Percentiles rank a stretch among this genome's conserved stretches.
Conservation (phyloP, 2,113 vertebrate genomes). For the Lophius piscatorius region DNA sequence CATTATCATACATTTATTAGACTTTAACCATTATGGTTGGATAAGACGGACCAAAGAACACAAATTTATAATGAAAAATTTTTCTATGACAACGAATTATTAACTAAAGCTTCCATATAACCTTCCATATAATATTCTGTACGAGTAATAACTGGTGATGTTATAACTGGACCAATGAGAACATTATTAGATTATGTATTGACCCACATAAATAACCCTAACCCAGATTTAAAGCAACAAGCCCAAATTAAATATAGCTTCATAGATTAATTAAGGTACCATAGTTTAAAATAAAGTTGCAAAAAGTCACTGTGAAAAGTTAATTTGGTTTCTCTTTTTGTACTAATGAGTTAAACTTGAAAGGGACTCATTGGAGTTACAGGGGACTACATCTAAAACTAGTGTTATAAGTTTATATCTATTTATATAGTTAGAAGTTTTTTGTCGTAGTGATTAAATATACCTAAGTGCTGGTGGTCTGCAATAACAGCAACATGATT, state of each 20-base stretch:
- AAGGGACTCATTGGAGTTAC: slow-evolving; percentile 1
- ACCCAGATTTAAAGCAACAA: too few relatives aligned
- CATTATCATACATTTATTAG: too few relatives aligned
- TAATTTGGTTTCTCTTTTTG: slow-evolving; percentile 1
- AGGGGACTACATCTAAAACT: neutral
- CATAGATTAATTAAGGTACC: neutral
- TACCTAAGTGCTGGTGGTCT: neutral
- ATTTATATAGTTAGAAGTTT: too few relatives aligned
- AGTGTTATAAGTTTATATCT: too few relatives aligned
- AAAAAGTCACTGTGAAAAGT: neutral
- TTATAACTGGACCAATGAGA: neutral
- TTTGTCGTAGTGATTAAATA: slow-evolving; percentile 1
- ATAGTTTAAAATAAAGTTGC: neutral
- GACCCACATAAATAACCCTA: too few relatives aligned
- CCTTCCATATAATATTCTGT: neutral
- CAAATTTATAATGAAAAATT: too few relatives aligned
- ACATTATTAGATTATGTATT: neutral
- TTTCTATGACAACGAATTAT: too few relatives aligned
- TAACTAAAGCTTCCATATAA: neutral
- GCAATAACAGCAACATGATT: neutral
- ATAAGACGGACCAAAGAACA: too few relatives aligned
- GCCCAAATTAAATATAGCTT: neutral
- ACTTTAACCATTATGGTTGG: too few relatives aligned
- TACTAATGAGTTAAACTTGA: slow-evolving; percentile 18
- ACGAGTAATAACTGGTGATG: too few relatives aligned